Percentiles rank a stretch among this genome's conserved stretches.
These are phyloP conservation scores for Emberiza fucata DNA, from an alignment of 2,113 vertebrate genomes.

Conservation along the genomic window DNA sequence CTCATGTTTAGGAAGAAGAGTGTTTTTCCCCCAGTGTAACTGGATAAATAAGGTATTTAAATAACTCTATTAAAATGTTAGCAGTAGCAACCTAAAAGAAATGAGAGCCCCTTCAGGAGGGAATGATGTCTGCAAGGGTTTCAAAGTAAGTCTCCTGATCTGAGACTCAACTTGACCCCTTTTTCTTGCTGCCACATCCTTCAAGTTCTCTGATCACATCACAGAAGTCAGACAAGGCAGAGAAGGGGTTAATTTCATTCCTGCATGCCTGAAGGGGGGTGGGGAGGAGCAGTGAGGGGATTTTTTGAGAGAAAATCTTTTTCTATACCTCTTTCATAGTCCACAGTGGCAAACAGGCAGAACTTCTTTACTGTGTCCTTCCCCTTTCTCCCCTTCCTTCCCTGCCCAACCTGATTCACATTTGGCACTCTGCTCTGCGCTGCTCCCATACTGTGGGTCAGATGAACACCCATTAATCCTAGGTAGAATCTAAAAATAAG, in stretches of 20 bases:
- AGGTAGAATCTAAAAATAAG: constrained; percentile 31
- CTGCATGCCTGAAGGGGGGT: background rate
- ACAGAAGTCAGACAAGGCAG: background rate
- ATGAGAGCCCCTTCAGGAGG: background rate
- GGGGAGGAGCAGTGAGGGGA: background rate
- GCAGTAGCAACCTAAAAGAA: background rate
- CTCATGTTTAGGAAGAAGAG: background rate
- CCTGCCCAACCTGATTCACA: background rate
- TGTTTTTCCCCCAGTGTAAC: background rate
- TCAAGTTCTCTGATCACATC: background rate
- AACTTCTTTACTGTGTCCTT: background rate
- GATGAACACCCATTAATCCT: background rate
- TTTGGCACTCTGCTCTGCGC: background rate
- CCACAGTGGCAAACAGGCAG: background rate
- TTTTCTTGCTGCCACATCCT: background rate
- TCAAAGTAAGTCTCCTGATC: background rate
- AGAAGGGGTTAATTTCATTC: background rate
- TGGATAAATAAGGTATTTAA: background rate
- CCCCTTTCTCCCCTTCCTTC: background rate
- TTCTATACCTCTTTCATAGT: background rate
- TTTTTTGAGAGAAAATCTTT: background rate
- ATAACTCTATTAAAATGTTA: background rate
- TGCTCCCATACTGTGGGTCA: background rate
- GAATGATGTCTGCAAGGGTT: background rate
- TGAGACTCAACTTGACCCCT: background rate